Conservation (phyloP, 2,888 invertebrate genomes). For the Drosophila basisetae region DNA sequence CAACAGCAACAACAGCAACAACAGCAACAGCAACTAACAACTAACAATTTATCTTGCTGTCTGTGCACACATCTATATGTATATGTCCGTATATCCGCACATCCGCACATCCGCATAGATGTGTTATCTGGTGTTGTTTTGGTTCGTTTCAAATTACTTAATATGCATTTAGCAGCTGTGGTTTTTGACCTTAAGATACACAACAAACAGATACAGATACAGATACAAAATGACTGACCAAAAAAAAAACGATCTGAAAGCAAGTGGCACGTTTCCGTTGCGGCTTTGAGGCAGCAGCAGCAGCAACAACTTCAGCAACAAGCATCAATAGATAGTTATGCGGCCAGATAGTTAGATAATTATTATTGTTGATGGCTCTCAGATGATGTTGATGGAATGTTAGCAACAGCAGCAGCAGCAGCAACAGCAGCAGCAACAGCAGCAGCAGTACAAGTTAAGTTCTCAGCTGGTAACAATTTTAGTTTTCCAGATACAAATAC, state of each 20-base stretch:
- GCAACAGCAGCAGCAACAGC: constrained; percentile 18
- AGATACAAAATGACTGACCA: constrained; percentile 5
- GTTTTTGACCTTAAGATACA: constrained; percentile 65
- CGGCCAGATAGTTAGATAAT: constrained; percentile 69
- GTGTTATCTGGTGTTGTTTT: constrained; percentile 38
- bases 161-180: constrained; percentile 71
- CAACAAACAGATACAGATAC: constrained; percentile 7
- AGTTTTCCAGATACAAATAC: constrained; percentile 10
- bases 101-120: constrained; percentile 36
- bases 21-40: background rate
- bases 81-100: constrained; percentile 12
- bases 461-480: constrained; percentile 29
- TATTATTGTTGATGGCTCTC: constrained; percentile 61
- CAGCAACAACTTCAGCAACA: constrained; percentile 5
- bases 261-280: constrained; percentile 71
- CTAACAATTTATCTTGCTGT: constrained; percentile 27
- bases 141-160: constrained; percentile 59
- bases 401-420: constrained; percentile 24
- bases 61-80: constrained; percentile 11
- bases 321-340: constrained; percentile 53
- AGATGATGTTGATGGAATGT: constrained; percentile 47
- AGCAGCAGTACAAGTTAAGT: constrained; percentile 19
- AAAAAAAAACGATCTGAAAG: constrained; percentile 47
- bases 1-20: constrained; percentile 16
- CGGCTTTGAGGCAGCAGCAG: constrained; percentile 47